Percentiles rank a stretch among this genome's conserved stretches.
phyloP scores from a whole-genome alignment of 1,140 invertebrate genomes.

The Harpegnathos saltator region DNA sequence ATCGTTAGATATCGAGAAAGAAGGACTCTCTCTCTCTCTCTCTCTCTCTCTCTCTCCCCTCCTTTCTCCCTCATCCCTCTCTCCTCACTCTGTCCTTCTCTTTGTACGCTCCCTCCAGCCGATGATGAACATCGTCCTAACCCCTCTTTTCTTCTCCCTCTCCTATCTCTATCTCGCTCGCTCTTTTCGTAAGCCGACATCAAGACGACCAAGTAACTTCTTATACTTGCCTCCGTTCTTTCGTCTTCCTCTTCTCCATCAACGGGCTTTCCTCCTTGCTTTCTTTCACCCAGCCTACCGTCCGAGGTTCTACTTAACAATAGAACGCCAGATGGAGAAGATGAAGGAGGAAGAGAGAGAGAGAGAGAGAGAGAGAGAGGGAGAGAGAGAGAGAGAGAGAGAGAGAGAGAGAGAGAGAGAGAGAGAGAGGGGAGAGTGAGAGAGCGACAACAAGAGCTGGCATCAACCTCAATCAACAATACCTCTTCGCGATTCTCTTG shows the following conservation, averaged over 20 bases:
- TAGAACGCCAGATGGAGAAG: constrained; percentile 65
- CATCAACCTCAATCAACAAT: constrained; percentile 76
- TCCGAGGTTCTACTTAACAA: constrained; percentile 66
- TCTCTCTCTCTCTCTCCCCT: constrained; percentile 8
- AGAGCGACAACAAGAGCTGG: constrained; percentile 68
- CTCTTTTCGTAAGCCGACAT: constrained; percentile 51
- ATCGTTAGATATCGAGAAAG: constrained; percentile 28
- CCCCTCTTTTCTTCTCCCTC: constrained; percentile 25
- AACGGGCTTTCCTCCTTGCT: constrained; percentile 51
- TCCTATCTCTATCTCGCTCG: constrained; percentile 39
- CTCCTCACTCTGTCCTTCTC: constrained; percentile 14
- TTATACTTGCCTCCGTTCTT: constrained; percentile 36
- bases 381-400: constrained; percentile 35
- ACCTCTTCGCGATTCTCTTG: constrained; percentile 50
- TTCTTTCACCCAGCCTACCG: constrained; percentile 34
- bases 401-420: too few species aligned
- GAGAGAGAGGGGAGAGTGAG: too few species aligned
- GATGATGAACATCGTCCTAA: constrained; percentile 13
- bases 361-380: too few species aligned
- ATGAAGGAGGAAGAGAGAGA: too few species aligned
- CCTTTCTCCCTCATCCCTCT: background rate
- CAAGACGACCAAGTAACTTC: constrained; percentile 55
- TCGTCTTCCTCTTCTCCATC: constrained; percentile 29
- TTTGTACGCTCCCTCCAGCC: background rate
- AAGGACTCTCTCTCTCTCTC: constrained; percentile 10